These are phyloP conservation scores for Oithona nana DNA, from an alignment of 2,888 invertebrate species.

Conservation along the genomic window DNA sequence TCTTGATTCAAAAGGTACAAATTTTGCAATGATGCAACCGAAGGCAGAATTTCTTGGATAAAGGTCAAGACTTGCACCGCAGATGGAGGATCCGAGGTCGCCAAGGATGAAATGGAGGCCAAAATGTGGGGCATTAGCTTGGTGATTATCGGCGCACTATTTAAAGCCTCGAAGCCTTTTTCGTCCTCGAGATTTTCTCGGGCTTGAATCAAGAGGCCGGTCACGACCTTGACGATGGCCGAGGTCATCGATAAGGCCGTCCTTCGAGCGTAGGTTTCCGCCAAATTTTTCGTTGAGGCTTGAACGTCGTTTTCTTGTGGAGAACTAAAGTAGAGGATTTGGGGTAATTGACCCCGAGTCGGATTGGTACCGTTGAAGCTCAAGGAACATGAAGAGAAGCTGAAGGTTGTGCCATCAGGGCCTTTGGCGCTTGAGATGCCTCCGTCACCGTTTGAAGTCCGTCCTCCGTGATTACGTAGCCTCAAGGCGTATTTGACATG, in stretches of 20 bases:
- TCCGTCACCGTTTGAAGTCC: constrained; percentile 85
- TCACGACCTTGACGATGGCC: constrained; percentile 53
- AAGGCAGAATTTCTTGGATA: constrained; percentile 70
- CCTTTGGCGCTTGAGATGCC: constrained; percentile 72
- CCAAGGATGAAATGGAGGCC: constrained; percentile 47
- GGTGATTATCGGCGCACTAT: constrained; percentile 43
- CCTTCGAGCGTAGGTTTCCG: constrained; percentile 43
- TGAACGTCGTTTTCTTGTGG: constrained; percentile 18
- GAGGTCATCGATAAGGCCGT: constrained; percentile 54
- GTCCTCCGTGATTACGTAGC: constrained; percentile 67
- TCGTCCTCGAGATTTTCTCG: constrained; percentile 34
- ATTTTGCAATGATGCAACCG: constrained; percentile 66
- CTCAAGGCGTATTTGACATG: constrained; percentile 67
- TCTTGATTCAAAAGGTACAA: background rate
- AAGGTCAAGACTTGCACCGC: constrained; percentile 59
- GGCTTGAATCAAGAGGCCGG: constrained; percentile 53
- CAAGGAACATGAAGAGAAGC: constrained; percentile 71
- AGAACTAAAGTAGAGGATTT: constrained; percentile 68
- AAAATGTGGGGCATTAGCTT: constrained; percentile 62
- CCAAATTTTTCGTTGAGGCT: constrained; percentile 21
- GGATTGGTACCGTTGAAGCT: constrained; percentile 93
- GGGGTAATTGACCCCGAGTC: constrained; percentile 82
- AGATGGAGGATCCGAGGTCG: constrained; percentile 23
- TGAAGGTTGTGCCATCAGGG: constrained; percentile 75
- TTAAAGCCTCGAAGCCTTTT: constrained; percentile 31